A percentile compares a stretch with the other conserved stretches of the same genome.
phyloP scores from a whole-genome alignment of 2,888 invertebrate species.

The Hydrotaea cyrtoneurina region DNA sequence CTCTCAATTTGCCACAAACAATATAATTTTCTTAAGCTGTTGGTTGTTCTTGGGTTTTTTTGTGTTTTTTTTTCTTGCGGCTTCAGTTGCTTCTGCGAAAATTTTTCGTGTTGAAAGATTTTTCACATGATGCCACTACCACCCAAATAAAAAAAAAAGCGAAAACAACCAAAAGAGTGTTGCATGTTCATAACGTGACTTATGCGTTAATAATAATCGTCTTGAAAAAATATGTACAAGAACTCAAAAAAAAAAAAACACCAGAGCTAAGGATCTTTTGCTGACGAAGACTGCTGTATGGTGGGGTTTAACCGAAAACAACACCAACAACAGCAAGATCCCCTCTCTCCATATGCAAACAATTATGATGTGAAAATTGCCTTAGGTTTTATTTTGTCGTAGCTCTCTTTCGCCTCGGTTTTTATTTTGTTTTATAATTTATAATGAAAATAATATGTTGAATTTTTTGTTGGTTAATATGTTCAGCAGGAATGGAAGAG shows the following conservation, averaged over 20 bases:
- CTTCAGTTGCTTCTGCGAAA: slow-evolving; percentile 12
- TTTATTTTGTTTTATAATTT: neutral
- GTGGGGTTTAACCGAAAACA: slow-evolving; percentile 31
- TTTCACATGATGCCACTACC: slow-evolving; percentile 61
- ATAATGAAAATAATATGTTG: slow-evolving; percentile 38
- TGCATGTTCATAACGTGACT: slow-evolving; percentile 63
- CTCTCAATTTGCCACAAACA: slow-evolving; percentile 14
- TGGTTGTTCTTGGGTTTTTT: no score
- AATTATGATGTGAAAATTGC: slow-evolving; percentile 78
- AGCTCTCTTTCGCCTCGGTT: neutral
- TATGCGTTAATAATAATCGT: slow-evolving; percentile 59
- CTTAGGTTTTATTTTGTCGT: slow-evolving; percentile 68
- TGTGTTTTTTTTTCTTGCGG: neutral
- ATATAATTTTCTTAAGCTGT: slow-evolving; percentile 29
- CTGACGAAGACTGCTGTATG: neutral
- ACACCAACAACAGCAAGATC: slow-evolving; percentile 52
- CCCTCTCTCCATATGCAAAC: slow-evolving; percentile 71
- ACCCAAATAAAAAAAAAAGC: neutral
- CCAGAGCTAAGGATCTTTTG: slow-evolving; percentile 35
- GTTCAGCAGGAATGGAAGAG: neutral
- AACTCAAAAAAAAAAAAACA: slow-evolving; percentile 23
- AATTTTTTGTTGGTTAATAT: neutral
- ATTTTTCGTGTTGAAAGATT: slow-evolving; percentile 70
- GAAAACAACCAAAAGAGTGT: no score
- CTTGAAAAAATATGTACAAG: neutral